A percentile compares a stretch with the other conserved stretches of the same genome.
Evolutionary conservation across 1,140 invertebrate genomes (phyloP).

Genomic region (Portunus trituberculatus): DNA sequence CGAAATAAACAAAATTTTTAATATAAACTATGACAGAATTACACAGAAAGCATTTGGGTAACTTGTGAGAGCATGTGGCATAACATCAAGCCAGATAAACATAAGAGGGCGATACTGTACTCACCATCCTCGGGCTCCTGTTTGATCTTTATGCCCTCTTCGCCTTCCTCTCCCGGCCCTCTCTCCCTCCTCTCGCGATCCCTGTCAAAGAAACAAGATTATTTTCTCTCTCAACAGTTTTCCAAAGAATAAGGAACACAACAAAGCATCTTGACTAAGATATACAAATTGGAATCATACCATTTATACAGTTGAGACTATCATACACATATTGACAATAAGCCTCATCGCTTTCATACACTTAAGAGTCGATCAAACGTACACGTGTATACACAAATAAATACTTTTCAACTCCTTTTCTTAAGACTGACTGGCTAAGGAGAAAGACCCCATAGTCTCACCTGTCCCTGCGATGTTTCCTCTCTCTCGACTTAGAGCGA

Average conservation of each 20-base stretch:
- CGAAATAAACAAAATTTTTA: too few relatives aligned
- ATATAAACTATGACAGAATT: too few relatives aligned
- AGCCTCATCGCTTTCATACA: too few relatives aligned
- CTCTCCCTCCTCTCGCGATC: constrained; percentile 73
- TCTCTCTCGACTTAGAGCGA: constrained; percentile 81
- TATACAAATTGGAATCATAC: not conserved
- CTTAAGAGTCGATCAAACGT: too few relatives aligned
- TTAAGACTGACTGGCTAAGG: not conserved
- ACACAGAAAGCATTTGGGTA: too few relatives aligned
- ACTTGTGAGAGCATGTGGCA: too few relatives aligned
- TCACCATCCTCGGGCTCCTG: constrained; percentile 78
- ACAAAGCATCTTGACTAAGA: constrained; percentile 55
- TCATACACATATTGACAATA: too few relatives aligned
- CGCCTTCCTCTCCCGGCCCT: constrained; percentile 71
- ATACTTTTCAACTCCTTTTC: too few relatives aligned
- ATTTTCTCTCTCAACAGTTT: not conserved
- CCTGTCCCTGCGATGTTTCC: constrained; percentile 78
- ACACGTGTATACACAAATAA: too few relatives aligned
- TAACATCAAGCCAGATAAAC: too few relatives aligned
- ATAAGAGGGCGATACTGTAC: constrained; percentile 21
- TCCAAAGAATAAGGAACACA: not conserved
- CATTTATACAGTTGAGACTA: too few relatives aligned
- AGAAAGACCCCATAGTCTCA: not conserved
- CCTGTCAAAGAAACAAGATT: constrained; percentile 44
- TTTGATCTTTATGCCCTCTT: constrained; percentile 77